phyloP scores from a whole-genome alignment of 2,797 vertebrate genomes.

The Coracias cyanogaster region DNA sequence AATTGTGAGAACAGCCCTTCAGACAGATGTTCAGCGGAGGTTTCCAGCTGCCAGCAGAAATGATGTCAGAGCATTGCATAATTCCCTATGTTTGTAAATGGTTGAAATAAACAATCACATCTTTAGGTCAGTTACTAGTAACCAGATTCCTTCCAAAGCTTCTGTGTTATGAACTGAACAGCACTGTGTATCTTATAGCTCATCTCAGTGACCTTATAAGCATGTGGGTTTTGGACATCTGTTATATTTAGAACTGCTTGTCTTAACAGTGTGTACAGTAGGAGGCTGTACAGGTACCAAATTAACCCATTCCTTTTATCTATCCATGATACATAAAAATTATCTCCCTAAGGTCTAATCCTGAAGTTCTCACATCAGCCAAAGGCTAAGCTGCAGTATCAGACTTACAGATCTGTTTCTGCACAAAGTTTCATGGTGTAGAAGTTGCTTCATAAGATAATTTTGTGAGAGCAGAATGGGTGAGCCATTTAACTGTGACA shows the following conservation, averaged over 20 bases:
- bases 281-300: not conserved
- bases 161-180: slow-evolving; percentile 21
- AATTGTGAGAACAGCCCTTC: slow-evolving; percentile 50
- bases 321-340: not conserved
- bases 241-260: not conserved
- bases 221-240: not conserved
- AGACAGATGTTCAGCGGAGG: slow-evolving; percentile 48
- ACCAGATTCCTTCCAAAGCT: slow-evolving; percentile 30
- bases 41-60: slow-evolving; percentile 53
- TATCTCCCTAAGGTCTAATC: not conserved
- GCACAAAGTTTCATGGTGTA: not conserved
- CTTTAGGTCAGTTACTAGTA: not conserved
- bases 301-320: not conserved
- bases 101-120: slow-evolving; percentile 62
- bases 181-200: slow-evolving; percentile 31
- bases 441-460: not conserved
- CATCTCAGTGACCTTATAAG: slow-evolving; percentile 37
- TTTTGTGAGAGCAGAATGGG: not conserved
- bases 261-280: not conserved
- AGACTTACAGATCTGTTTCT: not conserved
- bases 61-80: slow-evolving; percentile 52
- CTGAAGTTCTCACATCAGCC: not conserved
- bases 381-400: not conserved
- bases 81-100: slow-evolving; percentile 62
- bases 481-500: not conserved